Base-by-base conservation (phyloP, 2,888 invertebrate genomes). In the Lasius platythorax region DNA sequence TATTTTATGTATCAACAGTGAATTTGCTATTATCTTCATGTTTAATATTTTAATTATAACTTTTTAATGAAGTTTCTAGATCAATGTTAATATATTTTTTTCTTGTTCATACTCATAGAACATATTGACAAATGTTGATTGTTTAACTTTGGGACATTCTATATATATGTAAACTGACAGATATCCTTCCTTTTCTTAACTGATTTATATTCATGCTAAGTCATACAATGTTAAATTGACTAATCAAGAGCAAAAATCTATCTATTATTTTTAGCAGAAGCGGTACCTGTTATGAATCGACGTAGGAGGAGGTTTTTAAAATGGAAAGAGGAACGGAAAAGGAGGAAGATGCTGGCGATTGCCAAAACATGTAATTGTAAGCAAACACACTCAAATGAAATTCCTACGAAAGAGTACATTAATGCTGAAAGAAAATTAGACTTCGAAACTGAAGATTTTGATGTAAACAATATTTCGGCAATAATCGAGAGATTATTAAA, bases 391-490 rank as follows among this genome's bases (percentile, higher is more conserved):
- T 23, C 23, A 23, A 23, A 23, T 23, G 23, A 23, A 23, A 23
- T 23, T 23, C 23, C 23, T 23, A 23, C 23, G 23, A 23, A 74
- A 12, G 11, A 1, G 67, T 23, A 40, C 8, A 76, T 89, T 46
- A 75, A 70, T 1, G 87, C 56, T 4, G 91, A 90, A 78, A 87
- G 75, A 56, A 90, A 81, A 76, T 76, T 93, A 9, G 61, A 53
- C n/a, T 93, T 92, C 37, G 91, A 92, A 23, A 81, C 81, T 50
- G 87, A 88, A 15, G 91, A 92, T n/a, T 83, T 81, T 1, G 12
- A 50, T 63, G 1, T 43, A 2, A 18, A 50, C 1, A 12, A 84
- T 0, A 4, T 4, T 4, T 11, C 5, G 5, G 6, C 8, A 18
- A 43, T 23, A 23, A 23, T 23, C 15, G 15, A 23, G 28, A 23